Evolutionary conservation across 1,140 invertebrate genomes (phyloP), one percentile per base, ranked within the genome.

Genomic region (Euura saliciscinereae): DNA sequence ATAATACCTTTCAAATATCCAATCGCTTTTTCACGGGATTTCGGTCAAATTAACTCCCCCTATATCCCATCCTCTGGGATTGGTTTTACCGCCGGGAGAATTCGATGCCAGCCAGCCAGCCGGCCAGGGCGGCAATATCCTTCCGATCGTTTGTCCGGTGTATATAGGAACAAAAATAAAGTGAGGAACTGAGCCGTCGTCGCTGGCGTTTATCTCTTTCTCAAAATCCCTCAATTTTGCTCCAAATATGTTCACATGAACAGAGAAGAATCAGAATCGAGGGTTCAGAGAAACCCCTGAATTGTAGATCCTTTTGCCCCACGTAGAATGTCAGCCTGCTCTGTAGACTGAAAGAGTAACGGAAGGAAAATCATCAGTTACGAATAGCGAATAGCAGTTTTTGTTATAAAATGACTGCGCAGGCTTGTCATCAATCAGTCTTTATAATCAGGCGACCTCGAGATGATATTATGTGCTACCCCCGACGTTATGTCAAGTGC

Each of bases 1-100:
- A n/a, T 69, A 69, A 69, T 69, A 69, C 68, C 43, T 44, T 72
- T 73, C 65, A 75, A 74, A 78, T 75, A 79, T 76, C 71, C 69
- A 73, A 72, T 77, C 69, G 43, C 68, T 76, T 71, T 72, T 76
- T 45, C 68, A 46, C 13, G 43, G 42, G 68, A 45, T 69, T 69
- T 69, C 68, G 68, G 68, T 13, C 42, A 45, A 69, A 45, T 69
- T 69, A 67, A 67, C 66, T 67, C 43, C 66, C 66, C 66, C 66
- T 67, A 4, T 42, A 42, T 43, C 43, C 28, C 43, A 67, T 67
- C 10, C 66, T 42, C 13, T 44, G 43, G 13, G 28, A 44, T 67
- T 67, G 28, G 66, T 44, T 28, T 67, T 67, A 44, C 66, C 43
- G 43, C 2, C 8, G 51, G 51, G 10, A 28, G 28, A 28, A 28